Evolutionary conservation across 2,113 vertebrate species (phyloP).

Genomic region (Urocolius indicus): DNA sequence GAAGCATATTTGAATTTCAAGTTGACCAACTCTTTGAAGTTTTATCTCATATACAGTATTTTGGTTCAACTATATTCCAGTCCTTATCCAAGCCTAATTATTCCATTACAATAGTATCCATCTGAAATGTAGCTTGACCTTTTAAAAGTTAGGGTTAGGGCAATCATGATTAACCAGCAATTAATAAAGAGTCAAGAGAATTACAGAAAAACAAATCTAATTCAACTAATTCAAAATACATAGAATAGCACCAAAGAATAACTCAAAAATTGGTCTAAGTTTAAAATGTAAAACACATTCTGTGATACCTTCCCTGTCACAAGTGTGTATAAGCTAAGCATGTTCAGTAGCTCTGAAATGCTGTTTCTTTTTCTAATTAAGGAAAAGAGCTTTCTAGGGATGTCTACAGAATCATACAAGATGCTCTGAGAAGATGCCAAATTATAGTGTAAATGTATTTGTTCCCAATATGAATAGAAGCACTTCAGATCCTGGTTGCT

Average conservation of each 20-base stretch:
- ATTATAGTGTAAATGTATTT: slow-evolving; percentile 21
- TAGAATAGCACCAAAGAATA: background rate
- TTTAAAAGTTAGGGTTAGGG: background rate
- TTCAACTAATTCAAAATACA: background rate
- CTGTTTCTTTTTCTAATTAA: slow-evolving; percentile 28
- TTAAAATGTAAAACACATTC: background rate
- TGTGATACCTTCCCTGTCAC: background rate
- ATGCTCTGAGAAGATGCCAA: slow-evolving; percentile 13
- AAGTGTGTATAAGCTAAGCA: background rate
- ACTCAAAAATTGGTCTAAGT: background rate
- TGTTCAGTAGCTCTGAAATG: background rate
- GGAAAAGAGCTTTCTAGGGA: slow-evolving; percentile 30
- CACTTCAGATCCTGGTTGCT: background rate
- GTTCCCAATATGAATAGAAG: background rate
- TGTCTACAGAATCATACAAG: slow-evolving; percentile 2
- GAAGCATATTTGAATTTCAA: background rate
- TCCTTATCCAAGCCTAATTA: background rate
- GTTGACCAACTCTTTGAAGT: background rate
- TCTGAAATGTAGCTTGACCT: background rate
- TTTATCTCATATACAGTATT: background rate
- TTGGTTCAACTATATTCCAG: background rate
- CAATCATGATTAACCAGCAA: background rate
- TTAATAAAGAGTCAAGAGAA: background rate
- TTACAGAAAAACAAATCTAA: background rate
- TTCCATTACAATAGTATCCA: background rate